Evolutionary conservation across 2,113 vertebrate genomes (phyloP), one percentile per base, ranked within the genome.

Genomic region (Callionymus lyra): DNA sequence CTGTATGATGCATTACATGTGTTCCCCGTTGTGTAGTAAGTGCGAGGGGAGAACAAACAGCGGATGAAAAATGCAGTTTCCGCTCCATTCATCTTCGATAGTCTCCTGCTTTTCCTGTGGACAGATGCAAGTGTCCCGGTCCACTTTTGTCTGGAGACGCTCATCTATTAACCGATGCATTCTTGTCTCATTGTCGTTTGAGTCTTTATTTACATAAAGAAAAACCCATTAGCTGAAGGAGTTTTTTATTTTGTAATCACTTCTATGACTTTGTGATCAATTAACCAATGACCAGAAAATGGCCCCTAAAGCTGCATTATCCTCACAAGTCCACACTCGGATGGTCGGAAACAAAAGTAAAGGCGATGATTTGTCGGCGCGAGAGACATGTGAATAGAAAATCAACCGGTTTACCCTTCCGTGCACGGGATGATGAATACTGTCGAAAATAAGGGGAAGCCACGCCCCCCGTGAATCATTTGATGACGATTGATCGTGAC

Each of bases 1-100:
- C 84, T 59, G 74, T 41, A 65, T 68, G 61, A 89, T 84, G 86
- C 83, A 85, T 84, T 76, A 77, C 80, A 76, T 51, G 73, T 69
- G 76, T 70, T 83, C 70, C 63, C 61, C 46, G 58, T 72, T 71
- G 71, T 72, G 76, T 41, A 38, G 59, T 50, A 60, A 62, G 73
- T 64, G 68, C 63, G 56, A 72, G 60, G 53, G 57, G 62, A 34
- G 47, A 63, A 48, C 68, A 76, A 79, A 76, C 70, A 65, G 72
- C 68, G 60, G 47, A 72, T 82, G 81, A 84, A 74, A 77, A 81
- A 84, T 82, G 77, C 57, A 16, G 38, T 68, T 80, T 61, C 65
- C 59, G 48, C 72, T 70, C 74, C 72, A 73, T 70, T 60, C 65
- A 43, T 79, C 71, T 65, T 53, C 12, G 49, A 46, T 53, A 59